These are phyloP conservation scores for Ips nitidus DNA, from an alignment of 1,140 invertebrate genomes.

Conservation along the genomic window DNA sequence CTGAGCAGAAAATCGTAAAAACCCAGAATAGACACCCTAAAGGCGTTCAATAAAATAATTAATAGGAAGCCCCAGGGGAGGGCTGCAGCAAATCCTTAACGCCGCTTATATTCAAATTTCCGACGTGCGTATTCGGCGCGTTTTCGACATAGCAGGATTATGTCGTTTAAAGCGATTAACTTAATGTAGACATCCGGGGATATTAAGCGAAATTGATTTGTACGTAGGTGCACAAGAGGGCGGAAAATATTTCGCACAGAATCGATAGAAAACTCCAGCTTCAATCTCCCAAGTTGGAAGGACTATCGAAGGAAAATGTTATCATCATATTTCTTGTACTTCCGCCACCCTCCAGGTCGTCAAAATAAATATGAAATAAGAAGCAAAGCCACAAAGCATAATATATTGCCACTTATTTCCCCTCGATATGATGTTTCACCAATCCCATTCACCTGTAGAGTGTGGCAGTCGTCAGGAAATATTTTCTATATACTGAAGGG, in stretches of 20 bases:
- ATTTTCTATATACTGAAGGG: constrained; percentile 8
- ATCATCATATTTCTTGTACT: constrained; percentile 12
- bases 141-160: constrained; percentile 40
- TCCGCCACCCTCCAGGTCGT: not conserved
- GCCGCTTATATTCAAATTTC: constrained; percentile 48
- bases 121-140: constrained; percentile 37
- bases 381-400: constrained; percentile 38
- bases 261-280: not conserved
- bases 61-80: constrained; percentile 45
- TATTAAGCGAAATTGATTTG: constrained; percentile 37
- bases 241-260: constrained; percentile 6
- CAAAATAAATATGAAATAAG: constrained; percentile 44
- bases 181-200: constrained; percentile 37
- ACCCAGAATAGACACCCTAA: no score
- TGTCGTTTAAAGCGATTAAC: constrained; percentile 43
- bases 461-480: constrained; percentile 17
- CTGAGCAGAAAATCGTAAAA: no score
- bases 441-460: constrained; percentile 45
- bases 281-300: no score
- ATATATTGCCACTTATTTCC: constrained; percentile 42
- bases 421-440: constrained; percentile 45
- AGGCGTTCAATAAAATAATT: constrained; percentile 50
- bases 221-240: constrained; percentile 14
- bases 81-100: constrained; percentile 33
- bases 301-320: not conserved